phyloP scores from a whole-genome alignment of 2,888 invertebrate species.

The Actias luna region DNA sequence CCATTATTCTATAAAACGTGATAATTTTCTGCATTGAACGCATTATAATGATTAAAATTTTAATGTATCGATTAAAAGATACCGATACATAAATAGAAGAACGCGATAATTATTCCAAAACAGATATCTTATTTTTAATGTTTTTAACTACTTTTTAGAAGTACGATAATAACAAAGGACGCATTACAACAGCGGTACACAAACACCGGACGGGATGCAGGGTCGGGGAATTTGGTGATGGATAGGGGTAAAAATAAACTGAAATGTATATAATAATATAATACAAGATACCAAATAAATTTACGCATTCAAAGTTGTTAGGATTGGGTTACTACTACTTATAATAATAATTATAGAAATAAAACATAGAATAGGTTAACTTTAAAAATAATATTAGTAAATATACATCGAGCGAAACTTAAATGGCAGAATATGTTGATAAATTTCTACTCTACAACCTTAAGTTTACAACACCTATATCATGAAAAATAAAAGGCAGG shows the following conservation, averaged over 20 bases:
- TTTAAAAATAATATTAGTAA: constrained; percentile 36
- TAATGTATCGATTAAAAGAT: background rate
- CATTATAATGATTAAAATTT: background rate
- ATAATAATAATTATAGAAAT: constrained; percentile 32
- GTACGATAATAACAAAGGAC: constrained; percentile 36
- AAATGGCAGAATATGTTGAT: constrained; percentile 29
- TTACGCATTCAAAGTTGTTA: constrained; percentile 70
- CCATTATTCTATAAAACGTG: background rate
- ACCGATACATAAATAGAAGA: no score
- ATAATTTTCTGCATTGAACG: background rate
- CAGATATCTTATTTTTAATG: background rate
- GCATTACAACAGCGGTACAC: constrained; percentile 52
- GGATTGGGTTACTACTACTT: constrained; percentile 52
- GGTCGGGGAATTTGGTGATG: constrained; percentile 28
- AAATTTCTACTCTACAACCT: constrained; percentile 10
- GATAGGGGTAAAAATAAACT: constrained; percentile 74
- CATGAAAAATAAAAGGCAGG: no score
- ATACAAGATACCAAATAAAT: constrained; percentile 68
- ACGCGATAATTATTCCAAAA: background rate
- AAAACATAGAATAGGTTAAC: constrained; percentile 37
- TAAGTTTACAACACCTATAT: no score
- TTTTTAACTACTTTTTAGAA: constrained; percentile 6
- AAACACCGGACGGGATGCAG: constrained; percentile 56
- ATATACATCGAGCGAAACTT: constrained; percentile 30
- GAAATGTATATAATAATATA: constrained; percentile 72